Base-by-base conservation (phyloP, 2,888 invertebrate genomes). In the Diadegma fenestrale region DNA sequence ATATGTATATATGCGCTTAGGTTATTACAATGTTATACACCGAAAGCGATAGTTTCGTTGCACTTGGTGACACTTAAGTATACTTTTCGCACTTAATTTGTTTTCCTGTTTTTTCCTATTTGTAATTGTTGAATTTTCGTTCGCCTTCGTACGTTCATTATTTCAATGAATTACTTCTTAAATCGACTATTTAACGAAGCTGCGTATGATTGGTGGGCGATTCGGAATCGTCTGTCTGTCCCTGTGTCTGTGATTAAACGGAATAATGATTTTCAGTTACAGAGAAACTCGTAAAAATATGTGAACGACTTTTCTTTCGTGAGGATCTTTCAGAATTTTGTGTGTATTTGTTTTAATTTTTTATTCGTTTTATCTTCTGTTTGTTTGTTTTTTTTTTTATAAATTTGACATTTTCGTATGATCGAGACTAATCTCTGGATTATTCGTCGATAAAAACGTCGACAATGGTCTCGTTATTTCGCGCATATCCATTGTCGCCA, bases 1-100 rank as follows among this genome's bases (percentile, higher is more conserved):
- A 51, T 33, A 51, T 10, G 30, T 33, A n/a, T 51, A 54, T 30
- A 33, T 51, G 51, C 54, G 54, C 72, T 72, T 73, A 73, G 58
- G 33, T 87, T 87, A 86, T 85, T 85, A 86, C 91, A 92, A 91
- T 91, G 89, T 92, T 92, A 58, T 26, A 93, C 93, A 92, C 89
- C 90, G 90, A 93, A 93, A 92, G 92, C 93, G 92, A 92, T 91
- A 91, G 89, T 92, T 72, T 80, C 92, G 91, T 92, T 91, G 90
- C 91, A 90, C 88, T 91, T 90, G 88, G 89, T 90, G 89, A 89
- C 89, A 84, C 77, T 82, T 84, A 82, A 84, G 72, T 76, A 71
- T 87, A 78, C 64, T 71, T 81, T 58, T 84, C 79, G 80, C 63
- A 79, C 63, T 66, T 87, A 58, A 58, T 84, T 83, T 82, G 81